Evolutionary conservation across 2,113 vertebrate species (phyloP), one percentile per base, ranked within the genome.

Genomic region (Gallinago media): DNA sequence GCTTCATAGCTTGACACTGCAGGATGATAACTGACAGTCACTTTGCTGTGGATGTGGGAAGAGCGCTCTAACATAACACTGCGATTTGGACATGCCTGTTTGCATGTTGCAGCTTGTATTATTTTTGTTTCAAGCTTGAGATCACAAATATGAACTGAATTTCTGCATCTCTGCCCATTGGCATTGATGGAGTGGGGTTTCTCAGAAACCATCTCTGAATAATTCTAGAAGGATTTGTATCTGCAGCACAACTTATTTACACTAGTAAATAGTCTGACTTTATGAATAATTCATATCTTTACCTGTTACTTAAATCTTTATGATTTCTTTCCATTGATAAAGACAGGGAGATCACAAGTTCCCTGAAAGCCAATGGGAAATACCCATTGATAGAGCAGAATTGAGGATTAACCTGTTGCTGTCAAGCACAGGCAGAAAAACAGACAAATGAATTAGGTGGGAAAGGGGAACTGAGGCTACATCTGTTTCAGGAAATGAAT

Each of bases 401-500:
- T 38, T 0, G 9, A 81, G 32, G 38, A 58, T 4, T 85, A 92
- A 85, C 25, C 36, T 75, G 6, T 70, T 42, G 20, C 66, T 9
- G 2, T 62, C 74, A 84, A 78, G 29, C 15, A 11, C 7, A 67
- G 34, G n/a, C 34, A 46, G 63, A 88, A 92, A 74, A 81, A 34
- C 29, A 87, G 61, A 50, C 2, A 42, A 34, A 58, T 15, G 13
- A 88, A 72, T 78, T 55, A 78, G 63, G 31, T 61, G 65, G 12
- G 8, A 63, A 91, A 84, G 65, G 87, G 22, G 38, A 96, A 54
- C 6, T 36, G 70, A 80, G 13, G 31, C 29, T 91, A 58, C 20
- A 59, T 70, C 27, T 88, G 29, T 84, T 74, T 75, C 47, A 89
- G 87, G 84, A 95, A 91, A 91, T 89, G 8, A 89, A 89, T 91